Base-by-base conservation (phyloP, 2,888 invertebrate genomes). In the Caenorhabditis uteleia region DNA sequence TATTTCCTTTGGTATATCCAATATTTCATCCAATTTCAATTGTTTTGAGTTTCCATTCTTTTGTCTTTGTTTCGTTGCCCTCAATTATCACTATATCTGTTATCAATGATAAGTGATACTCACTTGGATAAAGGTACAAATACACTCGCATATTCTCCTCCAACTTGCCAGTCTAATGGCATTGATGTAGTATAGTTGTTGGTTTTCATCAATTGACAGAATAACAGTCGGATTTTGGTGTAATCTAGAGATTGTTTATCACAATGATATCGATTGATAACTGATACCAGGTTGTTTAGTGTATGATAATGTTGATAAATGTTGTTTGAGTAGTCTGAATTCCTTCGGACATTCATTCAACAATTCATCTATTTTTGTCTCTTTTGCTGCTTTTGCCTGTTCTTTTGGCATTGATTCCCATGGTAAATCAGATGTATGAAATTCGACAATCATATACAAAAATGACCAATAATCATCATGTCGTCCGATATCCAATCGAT, bases 391-490 rank as follows among this genome's bases (percentile, higher is more conserved):
- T 26, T 57, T 62, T 18, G 47, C 39, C 2, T 57, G 45, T n/a
- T 62, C 62, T 26, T 62, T 62, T 0, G n/a, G 39, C 55, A 48
- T 47, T 12, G 38, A 44, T n/a, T 62, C 62, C 62, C 62, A 62
- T 44, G 62, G 62, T 21, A 62, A 33, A 33, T 53, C 51, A 5
- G 42, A 39, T 18, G 48, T 10, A 39, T 53, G 53, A 21, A 62
- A 62, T 27, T 62, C 62, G 33, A 62, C 53, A 36, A 62, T 27
- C 51, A 57, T 48, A 39, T 57, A 62, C n/a, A 62, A 38, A n/a
- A 62, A 43, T 5, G 62, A 62, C 62, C 56, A 62, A 38, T 53
- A 53, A 34, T 62, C 62, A 29, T 62, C 62, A 25, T 62, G 62
- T 14, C 62, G 33, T 21, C 62, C 62, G 2, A 57, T 48, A 43